Percentiles rank a stretch among this genome's conserved stretches.
Evolutionary conservation across 92 coral and sea anemone genomes (phyloP).

Genomic region (Paragorgia papillata): DNA sequence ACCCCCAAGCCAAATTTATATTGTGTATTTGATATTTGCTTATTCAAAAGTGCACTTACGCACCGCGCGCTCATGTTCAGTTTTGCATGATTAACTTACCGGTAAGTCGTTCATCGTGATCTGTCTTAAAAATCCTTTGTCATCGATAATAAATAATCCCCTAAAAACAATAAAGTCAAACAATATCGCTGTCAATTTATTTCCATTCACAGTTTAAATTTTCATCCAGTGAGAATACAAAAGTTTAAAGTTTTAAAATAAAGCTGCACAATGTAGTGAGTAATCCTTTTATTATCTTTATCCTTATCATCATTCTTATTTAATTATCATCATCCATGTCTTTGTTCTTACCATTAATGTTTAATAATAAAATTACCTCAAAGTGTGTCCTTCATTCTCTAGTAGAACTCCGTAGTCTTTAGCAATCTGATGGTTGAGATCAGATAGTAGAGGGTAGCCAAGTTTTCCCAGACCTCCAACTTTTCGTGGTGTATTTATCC

Average conservation of each 20-base stretch:
- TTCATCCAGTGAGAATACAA: no score
- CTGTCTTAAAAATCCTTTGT: conserved; percentile 94
- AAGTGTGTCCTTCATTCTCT: conserved; percentile 93
- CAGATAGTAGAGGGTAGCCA: conserved; percentile 88
- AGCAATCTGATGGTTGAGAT: conserved; percentile 91
- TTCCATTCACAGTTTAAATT: neutral
- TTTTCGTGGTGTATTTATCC: conserved; percentile 96
- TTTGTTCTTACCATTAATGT: no score
- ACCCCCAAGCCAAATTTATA: no score
- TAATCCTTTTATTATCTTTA: no score
- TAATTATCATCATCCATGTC: no score
- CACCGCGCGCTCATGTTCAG: no score
- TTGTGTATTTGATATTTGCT: no score
- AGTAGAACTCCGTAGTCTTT: conserved; percentile 95
- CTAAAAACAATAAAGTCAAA: conserved; percentile 43
- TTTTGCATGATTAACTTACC: conserved; percentile 59
- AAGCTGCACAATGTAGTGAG: no score
- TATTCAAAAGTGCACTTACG: no score
- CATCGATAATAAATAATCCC: conserved; percentile 94
- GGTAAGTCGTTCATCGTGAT: conserved; percentile 99
- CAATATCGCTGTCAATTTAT: neutral
- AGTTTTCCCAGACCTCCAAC: conserved; percentile 96
- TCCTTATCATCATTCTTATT: no score
- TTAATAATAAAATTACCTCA: no score
- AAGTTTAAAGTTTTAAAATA: no score